A percentile compares a stretch with the other conserved stretches of the same genome.
These are phyloP conservation scores for Chaetorhynchus papuensis DNA, from an alignment of 2,113 vertebrate species.

Conservation along the genomic window DNA sequence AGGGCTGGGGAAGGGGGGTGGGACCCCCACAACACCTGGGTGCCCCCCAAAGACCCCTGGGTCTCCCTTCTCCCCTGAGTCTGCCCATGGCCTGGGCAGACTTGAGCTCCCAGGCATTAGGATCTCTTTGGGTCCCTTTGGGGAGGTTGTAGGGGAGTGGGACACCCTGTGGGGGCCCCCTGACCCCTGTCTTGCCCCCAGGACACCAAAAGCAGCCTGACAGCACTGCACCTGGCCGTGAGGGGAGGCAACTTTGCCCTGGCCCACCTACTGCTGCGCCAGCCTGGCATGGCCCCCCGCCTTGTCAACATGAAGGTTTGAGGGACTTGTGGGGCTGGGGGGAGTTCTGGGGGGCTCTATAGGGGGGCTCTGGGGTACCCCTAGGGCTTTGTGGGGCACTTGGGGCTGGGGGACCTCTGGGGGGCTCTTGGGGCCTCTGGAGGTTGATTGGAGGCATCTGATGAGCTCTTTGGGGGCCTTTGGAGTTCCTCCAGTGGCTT, in stretches of 20 bases:
- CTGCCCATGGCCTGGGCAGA: background rate
- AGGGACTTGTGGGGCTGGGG: background rate
- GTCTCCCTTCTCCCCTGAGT: background rate
- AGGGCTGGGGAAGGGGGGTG: background rate
- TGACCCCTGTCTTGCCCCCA: background rate
- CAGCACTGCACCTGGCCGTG: background rate
- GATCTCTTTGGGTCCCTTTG: background rate
- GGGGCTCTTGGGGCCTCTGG: background rate
- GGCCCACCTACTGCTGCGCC: background rate
- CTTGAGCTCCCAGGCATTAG: background rate
- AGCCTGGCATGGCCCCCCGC: background rate
- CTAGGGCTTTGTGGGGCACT: background rate
- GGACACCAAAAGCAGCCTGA: conserved; percentile 5
- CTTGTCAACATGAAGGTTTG: background rate
- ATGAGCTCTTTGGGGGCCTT: background rate
- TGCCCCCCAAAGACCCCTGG: background rate
- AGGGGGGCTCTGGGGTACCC: background rate
- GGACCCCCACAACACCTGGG: background rate
- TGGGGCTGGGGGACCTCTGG: background rate
- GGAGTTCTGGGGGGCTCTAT: background rate
- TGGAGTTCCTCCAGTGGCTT: too few species aligned
- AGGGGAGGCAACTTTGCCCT: background rate
- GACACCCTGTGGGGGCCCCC: background rate
- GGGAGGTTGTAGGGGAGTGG: background rate
- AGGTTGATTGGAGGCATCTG: background rate